Conservation (phyloP, 2,797 vertebrate genomes). For the Cygnus olor region DNA sequence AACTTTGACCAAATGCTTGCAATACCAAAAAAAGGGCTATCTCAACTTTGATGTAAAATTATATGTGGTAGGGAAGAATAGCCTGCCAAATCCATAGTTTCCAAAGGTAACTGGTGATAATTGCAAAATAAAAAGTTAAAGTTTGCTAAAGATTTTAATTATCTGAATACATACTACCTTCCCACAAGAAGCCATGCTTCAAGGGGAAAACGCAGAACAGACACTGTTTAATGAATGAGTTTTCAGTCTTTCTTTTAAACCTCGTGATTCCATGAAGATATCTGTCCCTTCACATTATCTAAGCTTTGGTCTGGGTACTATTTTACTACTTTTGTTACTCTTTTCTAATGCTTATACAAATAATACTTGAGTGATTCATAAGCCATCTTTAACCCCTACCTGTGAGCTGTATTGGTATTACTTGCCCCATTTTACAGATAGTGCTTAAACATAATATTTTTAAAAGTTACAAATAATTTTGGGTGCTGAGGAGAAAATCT, state of each 20-base stretch:
- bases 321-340: slow-evolving; percentile 2
- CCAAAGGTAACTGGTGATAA: not conserved
- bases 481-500: not conserved
- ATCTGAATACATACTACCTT: not conserved
- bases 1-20: not conserved
- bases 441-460: not conserved
- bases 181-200: not conserved
- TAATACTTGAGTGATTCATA: not conserved
- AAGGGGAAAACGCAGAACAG: not conserved
- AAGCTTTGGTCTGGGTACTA: not conserved
- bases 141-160: not conserved
- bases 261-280: not conserved
- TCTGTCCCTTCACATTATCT: not conserved
- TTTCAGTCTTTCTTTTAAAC: slow-evolving; percentile 4
- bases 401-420: not conserved
- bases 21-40: not conserved
- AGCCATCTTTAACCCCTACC: not conserved
- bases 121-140: not conserved
- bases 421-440: not conserved
- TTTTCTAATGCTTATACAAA: not conserved
- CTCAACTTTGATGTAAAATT: not conserved
- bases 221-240: not conserved
- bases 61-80: not conserved
- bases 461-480: not conserved
- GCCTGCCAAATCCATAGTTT: not conserved